phyloP scores from a whole-genome alignment of 2,888 invertebrate species.

The Sarcophaga subvicina region DNA sequence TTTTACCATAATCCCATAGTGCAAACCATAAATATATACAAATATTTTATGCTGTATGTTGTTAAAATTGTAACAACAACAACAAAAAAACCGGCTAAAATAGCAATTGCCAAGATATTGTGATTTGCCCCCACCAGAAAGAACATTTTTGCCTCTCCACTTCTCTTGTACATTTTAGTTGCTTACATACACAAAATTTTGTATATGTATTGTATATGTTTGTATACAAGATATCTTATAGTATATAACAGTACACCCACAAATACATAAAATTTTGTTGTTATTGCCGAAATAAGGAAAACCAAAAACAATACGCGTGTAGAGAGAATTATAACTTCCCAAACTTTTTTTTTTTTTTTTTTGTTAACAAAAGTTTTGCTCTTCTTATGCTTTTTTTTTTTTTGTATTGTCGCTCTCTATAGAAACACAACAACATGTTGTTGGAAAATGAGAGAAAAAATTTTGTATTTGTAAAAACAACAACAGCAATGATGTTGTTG shows the following conservation, averaged over 20 bases:
- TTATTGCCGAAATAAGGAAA: background rate
- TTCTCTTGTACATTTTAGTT: background rate
- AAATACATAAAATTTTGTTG: background rate
- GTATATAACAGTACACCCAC: background rate
- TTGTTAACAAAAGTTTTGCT: too few relatives aligned
- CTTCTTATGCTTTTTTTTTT: too few relatives aligned
- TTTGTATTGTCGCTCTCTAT: too few relatives aligned
- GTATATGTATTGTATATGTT: conserved; percentile 13
- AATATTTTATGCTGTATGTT: conserved; percentile 57
- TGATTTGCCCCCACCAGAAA: background rate
- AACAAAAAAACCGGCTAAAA: conserved; percentile 63
- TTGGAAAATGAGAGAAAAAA: conserved; percentile 32
- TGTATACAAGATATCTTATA: background rate
- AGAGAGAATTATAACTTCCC: background rate
- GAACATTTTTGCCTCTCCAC: background rate
- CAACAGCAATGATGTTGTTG: too few relatives aligned
- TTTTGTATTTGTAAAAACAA: conserved; percentile 23
- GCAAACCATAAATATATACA: background rate
- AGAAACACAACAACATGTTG: conserved; percentile 25
- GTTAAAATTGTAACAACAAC: conserved; percentile 24
- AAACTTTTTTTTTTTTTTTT: background rate
- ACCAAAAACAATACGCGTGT: background rate
- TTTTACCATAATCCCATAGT: conserved; percentile 17
- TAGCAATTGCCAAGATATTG: conserved; percentile 57
- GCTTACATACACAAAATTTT: conserved; percentile 1